Evolutionary conservation across 2,888 invertebrate species (phyloP).

Genomic region (Cephus nigrinus): DNA sequence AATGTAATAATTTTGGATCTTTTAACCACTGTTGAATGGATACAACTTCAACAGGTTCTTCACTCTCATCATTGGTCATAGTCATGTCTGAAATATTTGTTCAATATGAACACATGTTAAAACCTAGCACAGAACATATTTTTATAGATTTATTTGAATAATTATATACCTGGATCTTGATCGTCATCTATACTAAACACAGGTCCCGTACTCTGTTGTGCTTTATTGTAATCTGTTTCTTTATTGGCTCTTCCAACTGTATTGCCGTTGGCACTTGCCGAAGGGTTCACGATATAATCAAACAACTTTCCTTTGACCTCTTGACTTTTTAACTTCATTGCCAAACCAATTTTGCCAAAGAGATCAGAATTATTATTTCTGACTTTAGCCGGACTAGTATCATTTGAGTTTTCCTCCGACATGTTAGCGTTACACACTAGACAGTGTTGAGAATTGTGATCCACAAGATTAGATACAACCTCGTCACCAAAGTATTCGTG

Average conservation of each 20-base stretch:
- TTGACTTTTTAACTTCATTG: slow-evolving; percentile 90
- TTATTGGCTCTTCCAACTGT: slow-evolving; percentile 88
- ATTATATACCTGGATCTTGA: slow-evolving; percentile 70
- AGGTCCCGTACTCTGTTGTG: slow-evolving; percentile 89
- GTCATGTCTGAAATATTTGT: slow-evolving; percentile 54
- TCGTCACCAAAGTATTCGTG: slow-evolving; percentile 87
- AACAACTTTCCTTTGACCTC: slow-evolving; percentile 92
- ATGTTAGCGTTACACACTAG: slow-evolving; percentile 79
- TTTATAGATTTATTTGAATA: not conserved
- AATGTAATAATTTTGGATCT: slow-evolving; percentile 84
- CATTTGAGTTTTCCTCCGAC: slow-evolving; percentile 62
- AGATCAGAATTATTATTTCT: slow-evolving; percentile 70
- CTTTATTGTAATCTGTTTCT: slow-evolving; percentile 75
- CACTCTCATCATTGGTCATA: slow-evolving; percentile 65
- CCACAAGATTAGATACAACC: slow-evolving; percentile 83
- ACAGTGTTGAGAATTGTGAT: slow-evolving; percentile 85
- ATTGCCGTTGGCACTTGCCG: slow-evolving; percentile 67
- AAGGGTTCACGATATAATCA: slow-evolving; percentile 94
- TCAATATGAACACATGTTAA: not conserved
- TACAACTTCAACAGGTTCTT: slow-evolving; percentile 83
- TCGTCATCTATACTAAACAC: slow-evolving; percentile 97
- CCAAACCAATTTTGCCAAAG: slow-evolving; percentile 86
- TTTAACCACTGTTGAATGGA: slow-evolving; percentile 84
- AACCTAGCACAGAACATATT: not conserved
- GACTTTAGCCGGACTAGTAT: slow-evolving; percentile 53